Evolutionary conservation across 2,113 vertebrate genomes (phyloP).

Genomic region (Halcyon senegalensis): DNA sequence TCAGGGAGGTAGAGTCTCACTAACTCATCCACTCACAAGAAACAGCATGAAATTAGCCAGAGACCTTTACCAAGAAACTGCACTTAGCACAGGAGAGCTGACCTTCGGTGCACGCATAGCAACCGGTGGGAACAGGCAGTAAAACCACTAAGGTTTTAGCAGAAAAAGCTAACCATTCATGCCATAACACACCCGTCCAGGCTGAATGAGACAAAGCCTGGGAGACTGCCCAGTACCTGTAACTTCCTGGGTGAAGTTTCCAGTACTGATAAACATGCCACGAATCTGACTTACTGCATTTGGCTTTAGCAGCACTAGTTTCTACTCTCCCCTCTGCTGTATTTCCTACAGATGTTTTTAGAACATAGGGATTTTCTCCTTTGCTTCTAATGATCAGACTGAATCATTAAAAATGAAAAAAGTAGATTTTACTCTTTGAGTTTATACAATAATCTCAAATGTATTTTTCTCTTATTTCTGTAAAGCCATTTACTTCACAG

Average conservation of each 20-base stretch:
- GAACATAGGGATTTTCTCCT: not conserved
- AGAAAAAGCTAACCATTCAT: not conserved
- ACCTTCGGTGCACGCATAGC: not conserved
- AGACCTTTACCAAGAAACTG: not conserved
- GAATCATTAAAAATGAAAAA: not conserved
- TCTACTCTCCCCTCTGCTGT: not conserved
- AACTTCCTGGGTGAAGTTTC: not conserved
- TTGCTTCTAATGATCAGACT: not conserved
- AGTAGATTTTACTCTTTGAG: not conserved
- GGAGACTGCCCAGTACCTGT: rapidly evolving
- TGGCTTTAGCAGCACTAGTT: not conserved
- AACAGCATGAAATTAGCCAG: not conserved
- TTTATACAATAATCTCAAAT: not conserved
- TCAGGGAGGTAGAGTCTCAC: not conserved
- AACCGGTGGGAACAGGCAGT: not conserved
- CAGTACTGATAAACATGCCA: not conserved
- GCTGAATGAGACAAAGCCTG: not conserved
- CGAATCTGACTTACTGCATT: not conserved
- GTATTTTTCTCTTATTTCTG: not conserved
- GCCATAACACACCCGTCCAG: not conserved
- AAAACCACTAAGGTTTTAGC: not conserved
- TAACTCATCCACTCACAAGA: not conserved
- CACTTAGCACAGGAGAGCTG: not conserved
- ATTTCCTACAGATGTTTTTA: not conserved
- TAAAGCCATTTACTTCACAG: not conserved